Percentiles rank a stretch among this genome's conserved stretches.
These are phyloP conservation scores for Aleiodes alternator DNA, from an alignment of 2,888 invertebrate species.

Conservation along the genomic window DNA sequence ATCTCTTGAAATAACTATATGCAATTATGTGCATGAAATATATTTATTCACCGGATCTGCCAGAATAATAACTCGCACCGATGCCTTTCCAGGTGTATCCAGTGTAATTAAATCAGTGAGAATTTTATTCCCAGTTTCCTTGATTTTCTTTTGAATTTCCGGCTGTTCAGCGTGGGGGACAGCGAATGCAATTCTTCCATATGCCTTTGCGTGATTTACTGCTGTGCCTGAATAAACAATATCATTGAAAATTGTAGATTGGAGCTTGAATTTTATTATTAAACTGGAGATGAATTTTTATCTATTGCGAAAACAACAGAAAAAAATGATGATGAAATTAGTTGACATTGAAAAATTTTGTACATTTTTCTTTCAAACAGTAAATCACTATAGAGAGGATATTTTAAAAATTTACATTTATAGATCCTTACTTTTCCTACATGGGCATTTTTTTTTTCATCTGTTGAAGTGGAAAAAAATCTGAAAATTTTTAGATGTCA, in stretches of 20 bases:
- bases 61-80: conserved; percentile 95
- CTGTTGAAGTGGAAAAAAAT: too few relatives aligned
- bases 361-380: too few relatives aligned
- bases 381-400: too few relatives aligned
- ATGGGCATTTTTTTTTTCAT: too few relatives aligned
- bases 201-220: conserved; percentile 91
- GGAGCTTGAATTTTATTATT: too few relatives aligned
- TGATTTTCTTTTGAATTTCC: conserved; percentile 85
- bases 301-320: neutral
- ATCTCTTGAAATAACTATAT: neutral
- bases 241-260: neutral
- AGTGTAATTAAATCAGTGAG: conserved; percentile 93
- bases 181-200: conserved; percentile 96
- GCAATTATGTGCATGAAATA: neutral
- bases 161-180: conserved; percentile 87
- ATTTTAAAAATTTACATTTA: too few relatives aligned
- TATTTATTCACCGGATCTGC: conserved; percentile 87
- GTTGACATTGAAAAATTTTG: too few relatives aligned
- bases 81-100: conserved; percentile 98
- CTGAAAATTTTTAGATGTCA: too few relatives aligned
- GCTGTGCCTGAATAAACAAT: conserved; percentile 76
- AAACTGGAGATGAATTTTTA: too few relatives aligned
- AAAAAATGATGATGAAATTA: too few relatives aligned
- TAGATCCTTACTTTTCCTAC: too few relatives aligned
- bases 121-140: conserved; percentile 84